phyloP scores from a whole-genome alignment of 2,797 vertebrate genomes.

The Galago senegalensis region DNA sequence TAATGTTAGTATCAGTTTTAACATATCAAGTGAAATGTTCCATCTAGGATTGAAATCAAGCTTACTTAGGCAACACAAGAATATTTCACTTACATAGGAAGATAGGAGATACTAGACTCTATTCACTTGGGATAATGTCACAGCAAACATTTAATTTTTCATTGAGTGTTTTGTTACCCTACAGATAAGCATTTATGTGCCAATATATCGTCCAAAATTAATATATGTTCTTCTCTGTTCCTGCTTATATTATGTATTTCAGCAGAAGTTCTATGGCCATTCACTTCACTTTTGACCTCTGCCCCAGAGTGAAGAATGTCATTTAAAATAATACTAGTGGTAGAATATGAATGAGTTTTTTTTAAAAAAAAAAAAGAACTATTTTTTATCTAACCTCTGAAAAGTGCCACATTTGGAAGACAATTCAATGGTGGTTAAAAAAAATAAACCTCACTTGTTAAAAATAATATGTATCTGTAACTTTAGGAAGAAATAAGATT shows the following conservation, averaged over 20 bases:
- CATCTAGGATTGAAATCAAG: slow-evolving; percentile 54
- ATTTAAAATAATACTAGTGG: slow-evolving; percentile 59
- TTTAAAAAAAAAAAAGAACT: neutral
- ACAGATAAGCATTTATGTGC: slow-evolving; percentile 59
- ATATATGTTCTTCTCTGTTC: neutral
- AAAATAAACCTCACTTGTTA: slow-evolving; percentile 58
- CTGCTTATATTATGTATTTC: slow-evolving; percentile 52
- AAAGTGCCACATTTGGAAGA: slow-evolving; percentile 70
- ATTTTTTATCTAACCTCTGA: slow-evolving; percentile 50
- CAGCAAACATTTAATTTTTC: slow-evolving; percentile 38
- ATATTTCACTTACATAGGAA: slow-evolving; percentile 58
- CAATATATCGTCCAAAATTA: slow-evolving; percentile 63
- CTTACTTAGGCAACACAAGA: slow-evolving; percentile 33
- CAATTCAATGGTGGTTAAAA: slow-evolving; percentile 59
- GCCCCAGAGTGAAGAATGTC: slow-evolving; percentile 17
- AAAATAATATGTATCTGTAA: slow-evolving; percentile 43
- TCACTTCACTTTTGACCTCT: slow-evolving; percentile 62
- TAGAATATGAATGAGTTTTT: slow-evolving; percentile 5
- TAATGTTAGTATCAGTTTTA: slow-evolving; percentile 63
- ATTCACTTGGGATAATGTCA: slow-evolving; percentile 51
- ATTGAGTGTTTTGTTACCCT: slow-evolving; percentile 43
- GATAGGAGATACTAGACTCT: neutral
- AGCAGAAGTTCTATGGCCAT: neutral
- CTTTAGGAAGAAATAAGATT: slow-evolving; percentile 51
- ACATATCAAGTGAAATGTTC: slow-evolving; percentile 60